Evolutionary conservation across 2,888 invertebrate species (phyloP).

Genomic region (Tachina fera): DNA sequence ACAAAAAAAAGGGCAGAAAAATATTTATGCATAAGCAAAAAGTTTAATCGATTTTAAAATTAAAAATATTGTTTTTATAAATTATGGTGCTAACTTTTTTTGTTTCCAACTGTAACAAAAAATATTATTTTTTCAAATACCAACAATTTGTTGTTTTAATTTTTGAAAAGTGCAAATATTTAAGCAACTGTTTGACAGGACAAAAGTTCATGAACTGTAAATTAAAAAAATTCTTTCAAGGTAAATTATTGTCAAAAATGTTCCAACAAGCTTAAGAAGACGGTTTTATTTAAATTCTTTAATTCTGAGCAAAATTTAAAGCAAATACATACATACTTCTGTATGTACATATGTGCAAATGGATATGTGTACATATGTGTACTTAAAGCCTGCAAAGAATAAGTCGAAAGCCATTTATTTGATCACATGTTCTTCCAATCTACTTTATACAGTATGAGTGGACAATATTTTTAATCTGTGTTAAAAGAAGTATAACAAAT

Average conservation of each 20-base stretch:
- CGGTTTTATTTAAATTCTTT: neutral
- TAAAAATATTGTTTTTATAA: neutral
- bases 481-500: no score
- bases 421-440: no score
- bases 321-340: no score
- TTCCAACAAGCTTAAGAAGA: neutral
- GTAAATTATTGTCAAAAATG: neutral
- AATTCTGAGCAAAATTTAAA: neutral
- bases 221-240: neutral
- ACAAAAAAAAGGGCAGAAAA: neutral
- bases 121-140: neutral
- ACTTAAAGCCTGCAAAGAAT: no score
- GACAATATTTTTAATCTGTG: no score
- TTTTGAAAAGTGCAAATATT: neutral
- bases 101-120: neutral
- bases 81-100: neutral
- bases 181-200: neutral
- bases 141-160: neutral
- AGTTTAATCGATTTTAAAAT: slow-evolving; percentile 25
- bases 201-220: neutral
- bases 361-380: no score
- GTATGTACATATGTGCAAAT: no score
- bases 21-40: neutral
- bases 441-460: no score
- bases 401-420: no score